These are phyloP conservation scores for Platanista minor DNA, from an alignment of 2,113 vertebrate species.

Conservation along the genomic window DNA sequence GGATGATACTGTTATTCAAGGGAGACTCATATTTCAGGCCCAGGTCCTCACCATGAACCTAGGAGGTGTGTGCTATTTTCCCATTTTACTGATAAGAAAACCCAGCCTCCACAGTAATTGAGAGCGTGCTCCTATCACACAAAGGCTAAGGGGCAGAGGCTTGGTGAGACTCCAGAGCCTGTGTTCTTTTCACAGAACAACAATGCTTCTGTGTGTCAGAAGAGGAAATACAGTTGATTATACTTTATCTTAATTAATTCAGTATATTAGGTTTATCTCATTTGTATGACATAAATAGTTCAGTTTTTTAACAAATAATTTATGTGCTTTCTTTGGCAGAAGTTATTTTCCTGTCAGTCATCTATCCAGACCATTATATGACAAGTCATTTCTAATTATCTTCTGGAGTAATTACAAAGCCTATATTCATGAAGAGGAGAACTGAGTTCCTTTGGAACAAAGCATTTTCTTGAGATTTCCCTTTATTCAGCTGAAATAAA, in stretches of 20 bases:
- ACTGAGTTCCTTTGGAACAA: not conserved
- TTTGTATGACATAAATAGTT: not conserved
- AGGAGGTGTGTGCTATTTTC: not conserved
- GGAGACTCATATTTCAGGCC: not conserved
- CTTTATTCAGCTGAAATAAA: not conserved
- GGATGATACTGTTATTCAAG: not conserved
- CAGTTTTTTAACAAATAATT: not conserved
- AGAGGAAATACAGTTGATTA: not conserved
- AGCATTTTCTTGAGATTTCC: not conserved
- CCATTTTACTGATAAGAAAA: not conserved
- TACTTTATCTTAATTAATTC: not conserved
- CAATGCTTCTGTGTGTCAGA: not conserved
- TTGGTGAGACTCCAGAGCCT: not conserved
- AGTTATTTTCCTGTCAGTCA: not conserved
- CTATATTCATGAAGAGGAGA: not conserved
- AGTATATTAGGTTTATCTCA: not conserved
- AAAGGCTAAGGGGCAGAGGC: not conserved
- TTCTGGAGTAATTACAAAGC: not conserved
- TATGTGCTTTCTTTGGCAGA: not conserved
- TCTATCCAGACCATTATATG: not conserved
- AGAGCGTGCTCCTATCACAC: not conserved
- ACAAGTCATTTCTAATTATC: not conserved
- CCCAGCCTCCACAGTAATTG: not conserved
- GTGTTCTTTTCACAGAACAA: not conserved
- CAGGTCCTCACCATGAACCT: not conserved